These are phyloP conservation scores for Galaxea fascicularis DNA, from an alignment of 92 coral and sea anemone genomes.

Conservation along the genomic window DNA sequence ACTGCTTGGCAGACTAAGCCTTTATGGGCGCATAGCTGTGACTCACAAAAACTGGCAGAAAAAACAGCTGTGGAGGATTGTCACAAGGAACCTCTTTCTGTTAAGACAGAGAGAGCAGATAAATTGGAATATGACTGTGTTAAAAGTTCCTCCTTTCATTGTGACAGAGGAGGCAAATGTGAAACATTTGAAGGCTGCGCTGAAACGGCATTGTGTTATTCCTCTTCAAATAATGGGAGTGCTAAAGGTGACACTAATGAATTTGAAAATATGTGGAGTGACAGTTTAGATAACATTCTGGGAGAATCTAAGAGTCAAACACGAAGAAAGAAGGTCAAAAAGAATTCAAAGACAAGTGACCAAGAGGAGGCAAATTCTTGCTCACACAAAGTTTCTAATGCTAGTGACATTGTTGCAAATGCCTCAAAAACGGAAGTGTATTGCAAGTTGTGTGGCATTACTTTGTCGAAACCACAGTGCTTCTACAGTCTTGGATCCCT, in stretches of 20 bases:
- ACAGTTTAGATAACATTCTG: slow-evolving; percentile 14
- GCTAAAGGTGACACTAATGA: not conserved
- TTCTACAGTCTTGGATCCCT: slow-evolving; percentile 77
- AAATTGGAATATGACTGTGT: not conserved
- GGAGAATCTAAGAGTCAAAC: not conserved
- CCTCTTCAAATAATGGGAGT: slow-evolving; percentile 18
- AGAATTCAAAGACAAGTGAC: not conserved
- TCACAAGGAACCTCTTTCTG: not conserved
- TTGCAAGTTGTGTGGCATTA: slow-evolving; percentile 35
- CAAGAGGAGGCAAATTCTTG: not conserved
- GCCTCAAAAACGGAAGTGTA: slow-evolving; percentile 45
- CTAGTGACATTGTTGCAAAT: slow-evolving; percentile 29
- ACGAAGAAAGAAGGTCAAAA: not conserved
- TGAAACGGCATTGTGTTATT: not conserved
- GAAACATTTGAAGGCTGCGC: not conserved
- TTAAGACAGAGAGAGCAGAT: not conserved
- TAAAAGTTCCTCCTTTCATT: not conserved
- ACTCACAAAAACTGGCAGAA: not conserved
- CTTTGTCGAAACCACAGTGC: slow-evolving; percentile 53
- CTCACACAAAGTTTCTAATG: not conserved
- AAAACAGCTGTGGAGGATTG: not conserved
- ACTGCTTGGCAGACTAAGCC: not conserved
- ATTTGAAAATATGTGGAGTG: not conserved
- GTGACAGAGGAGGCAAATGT: not conserved
- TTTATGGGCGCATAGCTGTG: slow-evolving; percentile 27